Percentiles rank a stretch among this genome's conserved stretches.
Evolutionary conservation across 2,797 vertebrate genomes (phyloP).

Genomic region (Platyrinchus mystaceus): DNA sequence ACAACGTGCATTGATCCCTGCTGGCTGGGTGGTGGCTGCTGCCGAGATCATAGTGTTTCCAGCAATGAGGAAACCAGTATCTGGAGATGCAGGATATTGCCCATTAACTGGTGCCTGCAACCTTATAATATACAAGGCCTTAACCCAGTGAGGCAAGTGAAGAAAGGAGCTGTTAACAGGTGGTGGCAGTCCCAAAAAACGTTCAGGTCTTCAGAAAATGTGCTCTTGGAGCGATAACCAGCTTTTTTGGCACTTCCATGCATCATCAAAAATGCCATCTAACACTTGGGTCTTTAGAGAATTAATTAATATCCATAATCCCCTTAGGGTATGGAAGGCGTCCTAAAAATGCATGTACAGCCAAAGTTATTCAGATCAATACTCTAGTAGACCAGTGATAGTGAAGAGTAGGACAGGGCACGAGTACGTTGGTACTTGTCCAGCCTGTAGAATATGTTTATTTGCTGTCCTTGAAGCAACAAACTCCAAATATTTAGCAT

Average conservation of each 20-base stretch:
- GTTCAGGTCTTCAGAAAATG: neutral
- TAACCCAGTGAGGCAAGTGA: neutral
- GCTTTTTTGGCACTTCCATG: neutral
- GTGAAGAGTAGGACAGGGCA: neutral
- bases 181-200: neutral
- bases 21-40: neutral
- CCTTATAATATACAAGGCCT: neutral
- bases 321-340: neutral
- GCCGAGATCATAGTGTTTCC: neutral
- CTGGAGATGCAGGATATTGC: neutral
- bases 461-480: neutral
- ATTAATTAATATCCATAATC: neutral
- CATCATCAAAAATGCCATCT: neutral
- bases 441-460: neutral
- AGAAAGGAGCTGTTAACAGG: neutral
- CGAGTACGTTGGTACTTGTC: neutral
- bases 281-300: neutral
- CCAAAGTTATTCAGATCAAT: neutral
- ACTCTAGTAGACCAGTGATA: neutral
- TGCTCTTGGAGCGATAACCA: neutral
- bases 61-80: neutral
- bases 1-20: neutral
- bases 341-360: neutral
- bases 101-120: neutral
- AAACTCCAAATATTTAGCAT: neutral